phyloP scores from a whole-genome alignment of 2,797 vertebrate genomes.

The Sitta carolinensis region DNA sequence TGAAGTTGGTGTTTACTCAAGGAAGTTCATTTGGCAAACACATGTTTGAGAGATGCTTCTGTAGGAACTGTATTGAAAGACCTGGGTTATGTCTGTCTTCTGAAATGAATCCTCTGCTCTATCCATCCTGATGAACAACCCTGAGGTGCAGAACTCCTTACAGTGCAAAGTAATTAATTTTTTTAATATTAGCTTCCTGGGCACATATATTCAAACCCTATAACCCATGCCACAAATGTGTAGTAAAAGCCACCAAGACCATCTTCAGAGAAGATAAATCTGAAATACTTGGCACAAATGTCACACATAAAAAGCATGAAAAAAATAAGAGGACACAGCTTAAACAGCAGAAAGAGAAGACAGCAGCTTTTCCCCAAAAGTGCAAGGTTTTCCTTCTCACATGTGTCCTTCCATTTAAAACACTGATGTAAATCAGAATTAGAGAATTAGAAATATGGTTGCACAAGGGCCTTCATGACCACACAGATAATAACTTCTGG shows the following conservation, averaged over 20 bases:
- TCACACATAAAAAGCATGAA: not conserved
- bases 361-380: not conserved
- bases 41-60: not conserved
- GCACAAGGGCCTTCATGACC: not conserved
- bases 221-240: not conserved
- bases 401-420: not conserved
- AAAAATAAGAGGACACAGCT: not conserved
- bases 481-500: not conserved
- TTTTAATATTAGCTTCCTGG: not conserved
- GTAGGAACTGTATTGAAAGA: not conserved
- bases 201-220: not conserved
- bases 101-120: not conserved
- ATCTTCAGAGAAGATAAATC: not conserved
- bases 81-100: accelerated
- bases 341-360: not conserved
- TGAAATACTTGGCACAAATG: not conserved
- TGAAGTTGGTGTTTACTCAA: conserved; percentile 42
- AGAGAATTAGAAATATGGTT: not conserved
- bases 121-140: not conserved
- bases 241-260: not conserved
- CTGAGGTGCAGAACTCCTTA: not conserved
- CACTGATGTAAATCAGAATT: not conserved
- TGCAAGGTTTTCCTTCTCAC: not conserved
- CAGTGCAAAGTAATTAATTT: not conserved
- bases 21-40: not conserved